Evolutionary conservation across 2,888 invertebrate genomes (phyloP).

Genomic region (Dicranocentrus wangi): DNA sequence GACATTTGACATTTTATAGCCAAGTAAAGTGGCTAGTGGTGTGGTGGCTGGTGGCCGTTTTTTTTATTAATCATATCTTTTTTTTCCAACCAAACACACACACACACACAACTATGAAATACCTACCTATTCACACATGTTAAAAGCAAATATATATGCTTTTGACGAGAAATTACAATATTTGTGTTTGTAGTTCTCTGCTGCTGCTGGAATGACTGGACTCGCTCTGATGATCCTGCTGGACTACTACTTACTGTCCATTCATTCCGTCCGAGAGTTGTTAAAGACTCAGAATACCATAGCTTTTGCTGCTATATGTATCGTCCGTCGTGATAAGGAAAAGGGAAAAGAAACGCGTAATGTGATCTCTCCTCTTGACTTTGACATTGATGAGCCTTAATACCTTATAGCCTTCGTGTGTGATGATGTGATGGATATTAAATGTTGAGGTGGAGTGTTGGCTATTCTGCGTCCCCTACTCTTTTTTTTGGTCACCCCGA

Average conservation of each 20-base stretch:
- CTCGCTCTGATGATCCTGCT: not conserved
- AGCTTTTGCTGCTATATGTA: no score
- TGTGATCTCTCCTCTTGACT: constrained; percentile 18
- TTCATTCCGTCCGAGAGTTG: not conserved
- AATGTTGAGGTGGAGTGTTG: not conserved
- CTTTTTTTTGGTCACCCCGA: not conserved
- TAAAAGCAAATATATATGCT: no score
- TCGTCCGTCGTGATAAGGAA: no score
- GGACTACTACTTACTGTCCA: not conserved
- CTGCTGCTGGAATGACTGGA: not conserved
- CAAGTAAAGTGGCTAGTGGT: no score
- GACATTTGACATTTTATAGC: no score
- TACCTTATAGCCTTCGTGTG: not conserved
- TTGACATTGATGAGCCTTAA: constrained; percentile 49
- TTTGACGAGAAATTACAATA: no score
- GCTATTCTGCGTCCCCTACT: not conserved
- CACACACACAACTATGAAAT: no score
- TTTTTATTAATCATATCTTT: no score
- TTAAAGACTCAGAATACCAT: no score
- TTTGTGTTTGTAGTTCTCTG: not conserved
- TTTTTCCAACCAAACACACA: no score
- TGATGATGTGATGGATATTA: not conserved
- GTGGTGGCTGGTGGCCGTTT: no score
- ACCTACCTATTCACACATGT: no score
- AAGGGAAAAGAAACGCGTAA: not conserved